Conservation (phyloP, 2,113 vertebrate species). For the Phodopus roborovskii region DNA sequence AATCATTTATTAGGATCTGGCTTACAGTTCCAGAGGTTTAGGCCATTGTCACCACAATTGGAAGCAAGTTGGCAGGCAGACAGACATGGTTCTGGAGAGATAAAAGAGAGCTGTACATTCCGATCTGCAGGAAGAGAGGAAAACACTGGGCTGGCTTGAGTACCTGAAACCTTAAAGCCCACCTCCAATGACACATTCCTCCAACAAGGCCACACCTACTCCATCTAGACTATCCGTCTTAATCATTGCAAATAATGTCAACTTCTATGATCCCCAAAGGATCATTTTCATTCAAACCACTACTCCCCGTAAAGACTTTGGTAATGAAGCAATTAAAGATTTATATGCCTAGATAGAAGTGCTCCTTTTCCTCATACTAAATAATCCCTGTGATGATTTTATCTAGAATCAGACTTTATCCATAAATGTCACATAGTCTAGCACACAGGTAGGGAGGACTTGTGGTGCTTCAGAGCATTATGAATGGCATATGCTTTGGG, state of each 20-base stretch:
- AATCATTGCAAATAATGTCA: neutral
- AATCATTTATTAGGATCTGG: neutral
- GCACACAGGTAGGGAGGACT: conserved; percentile 8
- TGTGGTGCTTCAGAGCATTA: neutral
- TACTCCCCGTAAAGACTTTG: neutral
- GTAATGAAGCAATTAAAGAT: neutral
- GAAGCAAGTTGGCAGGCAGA: neutral
- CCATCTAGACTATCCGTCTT: neutral
- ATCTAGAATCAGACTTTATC: conserved; percentile 48
- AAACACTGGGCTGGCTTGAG: neutral
- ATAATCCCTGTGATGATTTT: neutral
- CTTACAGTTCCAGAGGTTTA: neutral
- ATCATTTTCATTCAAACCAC: neutral
- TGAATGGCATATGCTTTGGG: neutral
- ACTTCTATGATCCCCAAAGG: neutral
- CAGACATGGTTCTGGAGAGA: neutral
- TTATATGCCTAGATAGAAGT: neutral
- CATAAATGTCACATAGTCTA: conserved; percentile 40
- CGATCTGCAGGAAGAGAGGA: neutral
- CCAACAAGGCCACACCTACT: neutral
- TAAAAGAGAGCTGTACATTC: neutral
- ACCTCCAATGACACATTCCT: too few relatives aligned
- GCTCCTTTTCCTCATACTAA: neutral
- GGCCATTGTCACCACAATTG: neutral
- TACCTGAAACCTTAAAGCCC: neutral